These are phyloP conservation scores for Sus cebifrons DNA, from an alignment of 2,797 vertebrate genomes.

Conservation along the genomic window DNA sequence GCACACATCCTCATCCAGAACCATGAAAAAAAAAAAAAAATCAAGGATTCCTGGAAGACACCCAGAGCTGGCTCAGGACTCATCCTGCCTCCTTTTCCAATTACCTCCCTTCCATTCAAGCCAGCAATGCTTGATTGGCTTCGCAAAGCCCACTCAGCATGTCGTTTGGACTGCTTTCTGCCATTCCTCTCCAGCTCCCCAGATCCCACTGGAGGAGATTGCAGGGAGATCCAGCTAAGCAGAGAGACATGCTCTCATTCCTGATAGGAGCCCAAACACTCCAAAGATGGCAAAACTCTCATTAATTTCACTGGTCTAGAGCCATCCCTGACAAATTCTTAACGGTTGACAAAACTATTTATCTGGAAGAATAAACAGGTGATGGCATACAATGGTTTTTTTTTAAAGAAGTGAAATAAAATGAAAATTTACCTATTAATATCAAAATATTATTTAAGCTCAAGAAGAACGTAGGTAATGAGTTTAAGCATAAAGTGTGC, in stretches of 20 bases:
- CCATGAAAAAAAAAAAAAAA: constrained; percentile 59
- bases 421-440: neutral
- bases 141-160: constrained; percentile 69
- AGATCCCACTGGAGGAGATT: neutral
- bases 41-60: constrained; percentile 79
- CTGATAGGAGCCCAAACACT: neutral
- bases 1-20: constrained; percentile 36
- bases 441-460: neutral
- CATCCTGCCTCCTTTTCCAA: constrained; percentile 66
- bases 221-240: neutral
- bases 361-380: constrained; percentile 32
- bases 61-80: constrained; percentile 70
- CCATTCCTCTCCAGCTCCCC: neutral
- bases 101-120: constrained; percentile 7
- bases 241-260: neutral
- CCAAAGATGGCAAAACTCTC: neutral
- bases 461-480: neutral
- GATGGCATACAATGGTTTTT: neutral
- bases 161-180: neutral
- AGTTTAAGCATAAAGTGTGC: neutral
- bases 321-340: neutral
- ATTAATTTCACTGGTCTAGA: neutral
- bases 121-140: constrained; percentile 3
- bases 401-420: neutral
- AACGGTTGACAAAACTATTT: neutral